These are phyloP conservation scores for Bos indicus DNA, from an alignment of 2,113 vertebrate species.

Conservation along the genomic window DNA sequence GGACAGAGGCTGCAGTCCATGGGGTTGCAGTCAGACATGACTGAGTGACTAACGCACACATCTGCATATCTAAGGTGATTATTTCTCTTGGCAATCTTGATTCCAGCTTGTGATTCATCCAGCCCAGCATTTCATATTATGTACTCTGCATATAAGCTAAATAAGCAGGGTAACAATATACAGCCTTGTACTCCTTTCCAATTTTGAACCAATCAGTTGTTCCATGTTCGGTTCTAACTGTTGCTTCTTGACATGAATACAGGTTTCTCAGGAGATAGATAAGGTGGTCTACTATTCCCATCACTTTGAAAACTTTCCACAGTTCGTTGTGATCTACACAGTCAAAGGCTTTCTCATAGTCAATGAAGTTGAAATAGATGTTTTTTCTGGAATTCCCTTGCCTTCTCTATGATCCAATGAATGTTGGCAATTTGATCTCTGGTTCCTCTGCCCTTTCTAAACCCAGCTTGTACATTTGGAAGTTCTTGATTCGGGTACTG, in stretches of 20 bases:
- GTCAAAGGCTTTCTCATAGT: not conserved
- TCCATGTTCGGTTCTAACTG: not conserved
- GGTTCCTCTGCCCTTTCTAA: not conserved
- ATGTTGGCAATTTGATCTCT: not conserved
- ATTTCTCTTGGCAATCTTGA: not conserved
- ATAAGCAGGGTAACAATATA: not conserved
- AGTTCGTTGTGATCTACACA: not conserved
- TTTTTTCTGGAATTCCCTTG: not conserved
- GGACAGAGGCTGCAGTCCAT: not conserved
- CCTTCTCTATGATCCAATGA: not conserved
- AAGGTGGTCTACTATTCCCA: accelerated
- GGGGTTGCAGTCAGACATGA: not conserved
- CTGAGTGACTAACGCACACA: not conserved
- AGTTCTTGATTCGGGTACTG: not conserved
- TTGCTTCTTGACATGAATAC: not conserved
- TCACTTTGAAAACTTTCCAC: not conserved
- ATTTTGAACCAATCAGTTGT: not conserved
- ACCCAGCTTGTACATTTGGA: not conserved
- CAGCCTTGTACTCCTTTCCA: not conserved
- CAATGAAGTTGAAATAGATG: not conserved
- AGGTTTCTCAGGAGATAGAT: not conserved
- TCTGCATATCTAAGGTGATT: not conserved
- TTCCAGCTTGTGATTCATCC: not conserved
- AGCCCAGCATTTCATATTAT: not conserved
- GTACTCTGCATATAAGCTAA: not conserved